phyloP scores from a whole-genome alignment of 92 coral and sea anemone species.

The Plumapathes pennacea region DNA sequence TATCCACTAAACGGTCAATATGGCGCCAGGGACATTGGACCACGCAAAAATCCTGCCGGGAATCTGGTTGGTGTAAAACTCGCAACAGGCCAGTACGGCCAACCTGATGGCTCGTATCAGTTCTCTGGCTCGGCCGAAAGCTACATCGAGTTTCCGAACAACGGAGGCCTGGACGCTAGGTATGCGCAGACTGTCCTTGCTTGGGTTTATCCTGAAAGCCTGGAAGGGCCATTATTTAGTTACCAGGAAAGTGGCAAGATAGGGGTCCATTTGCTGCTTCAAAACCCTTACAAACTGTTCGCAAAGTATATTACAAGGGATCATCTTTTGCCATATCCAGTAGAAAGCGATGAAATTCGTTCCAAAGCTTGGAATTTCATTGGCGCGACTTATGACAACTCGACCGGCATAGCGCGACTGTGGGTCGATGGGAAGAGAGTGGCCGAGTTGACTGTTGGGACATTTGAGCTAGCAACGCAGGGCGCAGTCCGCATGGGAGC shows the following conservation, averaged over 20 bases:
- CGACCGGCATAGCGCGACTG: constrained; percentile 1
- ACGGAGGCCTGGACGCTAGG: constrained; percentile 32
- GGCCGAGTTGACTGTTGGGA: constrained; percentile 4
- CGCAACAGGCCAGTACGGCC: constrained; percentile 24
- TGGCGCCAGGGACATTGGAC: constrained; percentile 20
- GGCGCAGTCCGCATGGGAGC: constrained; percentile 20
- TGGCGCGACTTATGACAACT: constrained; percentile 24
- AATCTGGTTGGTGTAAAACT: constrained; percentile 1
- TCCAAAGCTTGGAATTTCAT: constrained; percentile 20
- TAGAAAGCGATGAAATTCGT: constrained; percentile 18
- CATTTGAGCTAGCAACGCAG: constrained; percentile 16
- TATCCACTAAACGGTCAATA: constrained; percentile 29
- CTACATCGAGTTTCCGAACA: constrained; percentile 23
- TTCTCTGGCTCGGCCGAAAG: constrained; percentile 30
- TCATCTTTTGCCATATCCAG: constrained; percentile 1
- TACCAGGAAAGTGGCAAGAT: constrained; percentile 1
- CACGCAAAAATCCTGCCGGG: constrained; percentile 9
- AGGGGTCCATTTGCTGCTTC: constrained; percentile 19
- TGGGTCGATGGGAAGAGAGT: constrained; percentile 26
- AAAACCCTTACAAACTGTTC: constrained; percentile 10
- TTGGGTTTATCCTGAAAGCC: constrained; percentile 27
- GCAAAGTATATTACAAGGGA: constrained; percentile 13
- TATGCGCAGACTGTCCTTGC: constrained; percentile 23
- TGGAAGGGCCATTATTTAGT: constrained; percentile 14
- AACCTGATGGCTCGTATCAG: constrained; percentile 37